Evolutionary conservation across 2,797 vertebrate species (phyloP), one percentile per base, ranked within the genome.

Genomic region (Tragelaphus eurycerus): DNA sequence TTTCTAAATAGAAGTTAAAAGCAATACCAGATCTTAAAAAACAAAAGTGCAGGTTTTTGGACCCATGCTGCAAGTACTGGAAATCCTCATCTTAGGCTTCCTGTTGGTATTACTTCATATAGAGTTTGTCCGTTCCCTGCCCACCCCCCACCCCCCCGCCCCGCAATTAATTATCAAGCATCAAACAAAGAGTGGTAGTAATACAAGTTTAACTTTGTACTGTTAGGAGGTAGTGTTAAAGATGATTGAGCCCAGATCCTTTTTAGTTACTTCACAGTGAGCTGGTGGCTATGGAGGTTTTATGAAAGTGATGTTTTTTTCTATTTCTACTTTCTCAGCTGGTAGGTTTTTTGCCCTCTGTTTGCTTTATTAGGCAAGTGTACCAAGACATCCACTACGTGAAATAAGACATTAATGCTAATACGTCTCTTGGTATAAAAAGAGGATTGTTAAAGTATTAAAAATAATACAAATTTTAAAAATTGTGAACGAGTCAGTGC

Each of bases 1-100:
- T 88, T 95, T 76, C 55, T 95, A 48, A 93, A 15, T 60, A 86
- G 57, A 74, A 81, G 85, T 88, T n/a, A 71, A 96, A 87, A 78
- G 60, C 52, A 86, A 14, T 89, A 34, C 74, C 27, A 6, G n/a
- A 55, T 90, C 95, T 78, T 76, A 52, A 54, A 59, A 74, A 60
- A 81, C 3, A 62, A 34, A 34, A 19, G 8, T 83, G 31, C 1
- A 31, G 38, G 25, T 1, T 89, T 92, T 92, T 89, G 74, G 94
- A 57, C 64, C n/a, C 78, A 6, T 64, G 34, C 76, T 88, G 14
- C 27, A 60, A 15, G 86, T 67, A 38, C 14, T 90, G 57, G 48
- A 96, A 92, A 54, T 87, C 83, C 7, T 71, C 85, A 57, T 76
- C 4, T 38, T 84, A 87, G 62, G 17, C 21, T 90, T 64, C 19